Percentiles rank a stretch among this genome's conserved stretches.
phyloP scores from a whole-genome alignment of 2,113 vertebrate species.

The Odocoileus hemionus region DNA sequence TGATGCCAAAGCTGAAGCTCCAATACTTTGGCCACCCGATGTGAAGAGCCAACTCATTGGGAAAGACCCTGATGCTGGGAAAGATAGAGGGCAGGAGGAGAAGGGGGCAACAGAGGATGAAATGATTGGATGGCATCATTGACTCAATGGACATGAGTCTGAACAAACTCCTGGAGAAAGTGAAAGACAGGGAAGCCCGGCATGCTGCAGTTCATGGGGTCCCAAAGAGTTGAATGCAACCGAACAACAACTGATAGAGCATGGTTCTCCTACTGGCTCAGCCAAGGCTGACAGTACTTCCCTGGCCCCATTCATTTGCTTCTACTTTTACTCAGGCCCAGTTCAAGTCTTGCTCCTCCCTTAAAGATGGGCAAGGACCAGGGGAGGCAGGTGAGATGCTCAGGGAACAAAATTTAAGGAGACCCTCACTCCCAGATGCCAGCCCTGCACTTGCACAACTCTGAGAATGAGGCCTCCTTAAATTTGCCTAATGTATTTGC shows the following conservation, averaged over 20 bases:
- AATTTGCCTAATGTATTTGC: background rate
- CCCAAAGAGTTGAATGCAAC: background rate
- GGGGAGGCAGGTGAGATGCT: background rate
- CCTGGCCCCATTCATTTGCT: background rate
- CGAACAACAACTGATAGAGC: background rate
- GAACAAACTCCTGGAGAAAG: background rate
- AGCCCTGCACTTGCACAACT: fast-evolving
- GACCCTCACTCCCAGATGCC: background rate
- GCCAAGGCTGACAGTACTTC: fast-evolving
- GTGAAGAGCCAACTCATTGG: background rate
- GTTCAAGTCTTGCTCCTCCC: background rate
- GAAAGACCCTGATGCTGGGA: background rate
- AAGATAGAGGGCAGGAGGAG: background rate
- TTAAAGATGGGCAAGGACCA: background rate
- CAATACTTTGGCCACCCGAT: background rate
- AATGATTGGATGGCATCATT: background rate
- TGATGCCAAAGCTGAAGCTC: background rate
- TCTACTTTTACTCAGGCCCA: background rate
- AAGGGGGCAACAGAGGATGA: background rate
- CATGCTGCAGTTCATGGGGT: background rate
- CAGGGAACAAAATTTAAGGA: background rate
- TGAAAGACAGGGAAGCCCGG: background rate
- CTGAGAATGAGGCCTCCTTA: background rate
- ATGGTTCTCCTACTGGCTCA: background rate
- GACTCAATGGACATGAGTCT: background rate